Percentiles rank a stretch among this genome's conserved stretches.
Evolutionary conservation across 2,113 vertebrate species (phyloP).

Genomic region (Ginglymostoma cirratum): DNA sequence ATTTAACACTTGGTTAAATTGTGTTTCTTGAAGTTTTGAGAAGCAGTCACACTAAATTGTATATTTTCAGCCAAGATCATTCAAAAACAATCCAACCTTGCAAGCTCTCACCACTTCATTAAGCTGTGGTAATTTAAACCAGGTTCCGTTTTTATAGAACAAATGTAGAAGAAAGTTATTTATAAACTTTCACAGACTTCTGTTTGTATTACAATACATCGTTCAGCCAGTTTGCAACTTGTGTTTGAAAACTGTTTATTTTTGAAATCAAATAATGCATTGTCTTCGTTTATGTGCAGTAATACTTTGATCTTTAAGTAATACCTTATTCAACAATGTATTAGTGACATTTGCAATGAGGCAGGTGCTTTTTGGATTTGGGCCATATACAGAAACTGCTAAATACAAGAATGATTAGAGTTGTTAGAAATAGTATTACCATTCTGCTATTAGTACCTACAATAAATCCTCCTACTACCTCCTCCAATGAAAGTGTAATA

Average conservation of each 20-base stretch:
- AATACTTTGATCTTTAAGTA: neutral
- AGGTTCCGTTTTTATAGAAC: slow-evolving; percentile 6
- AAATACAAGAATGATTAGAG: neutral
- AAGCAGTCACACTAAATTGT: neutral
- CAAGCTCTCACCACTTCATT: neutral
- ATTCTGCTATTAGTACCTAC: neutral
- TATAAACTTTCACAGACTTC: neutral
- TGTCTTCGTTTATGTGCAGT: neutral
- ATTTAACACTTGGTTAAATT: neutral
- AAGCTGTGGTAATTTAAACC: neutral
- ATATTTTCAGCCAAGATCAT: neutral
- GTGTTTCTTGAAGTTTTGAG: neutral
- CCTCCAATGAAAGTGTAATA: neutral
- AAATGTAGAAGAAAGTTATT: neutral
- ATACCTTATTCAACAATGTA: neutral
- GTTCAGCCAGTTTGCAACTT: neutral
- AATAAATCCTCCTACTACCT: neutral
- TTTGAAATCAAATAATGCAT: neutral
- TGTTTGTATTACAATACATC: neutral
- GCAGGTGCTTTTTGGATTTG: neutral
- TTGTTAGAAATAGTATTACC: neutral
- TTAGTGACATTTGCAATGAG: neutral
- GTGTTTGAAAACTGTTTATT: neutral
- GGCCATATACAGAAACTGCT: neutral
- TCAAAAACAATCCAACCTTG: neutral